Evolutionary conservation across 2,113 vertebrate genomes (phyloP), one percentile per base, ranked within the genome.

Genomic region (Pygoscelis adeliae): DNA sequence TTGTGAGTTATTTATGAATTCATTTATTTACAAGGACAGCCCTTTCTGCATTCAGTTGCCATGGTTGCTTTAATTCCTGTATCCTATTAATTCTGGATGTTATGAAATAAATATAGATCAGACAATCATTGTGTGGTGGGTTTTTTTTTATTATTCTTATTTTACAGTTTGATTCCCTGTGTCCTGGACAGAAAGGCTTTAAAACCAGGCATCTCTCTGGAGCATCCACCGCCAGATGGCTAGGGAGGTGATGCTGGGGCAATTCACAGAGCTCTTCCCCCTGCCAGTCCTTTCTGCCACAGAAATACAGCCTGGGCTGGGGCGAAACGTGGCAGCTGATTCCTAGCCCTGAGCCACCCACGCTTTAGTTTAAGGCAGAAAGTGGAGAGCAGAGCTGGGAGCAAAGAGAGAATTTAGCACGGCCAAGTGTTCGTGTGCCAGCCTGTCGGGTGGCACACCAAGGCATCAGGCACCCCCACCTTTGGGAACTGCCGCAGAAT

Each of bases 1-100:
- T 96, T 95, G 55, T 65, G 96, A 82, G 97, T 98, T 98, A 98
- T 98, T 98, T 98, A 98, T 98, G 98, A 98, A 98, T 97, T 97
- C 97, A 97, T 98, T 97, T 98, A 94, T 98, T 98, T 97, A 90
- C 97, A 50, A 63, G 97, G 97, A 97, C 98, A 96, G 91, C 97
- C 94, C 93, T 96, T 88, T 93, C 96, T 94, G 97, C 95, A 73
- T 96, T 94, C 46, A 55, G 98, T 98, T 98, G 97, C 98, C 98
- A 98, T 98, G 98, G 97, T 85, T 97, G 94, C 97, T 94, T 97
- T 97, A 97, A 97, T 94, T 93, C 97, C 61, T 23, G 94, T 69
- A 76, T 97, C 97, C 96, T 96, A 98, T 98, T 98, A 97, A 98
- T 98, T 97, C 97, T 95, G 92, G 95, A 87, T 95, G 97, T 97